Conservation (phyloP, 2,888 invertebrate species). For the Acrocyrtus sp. region DNA sequence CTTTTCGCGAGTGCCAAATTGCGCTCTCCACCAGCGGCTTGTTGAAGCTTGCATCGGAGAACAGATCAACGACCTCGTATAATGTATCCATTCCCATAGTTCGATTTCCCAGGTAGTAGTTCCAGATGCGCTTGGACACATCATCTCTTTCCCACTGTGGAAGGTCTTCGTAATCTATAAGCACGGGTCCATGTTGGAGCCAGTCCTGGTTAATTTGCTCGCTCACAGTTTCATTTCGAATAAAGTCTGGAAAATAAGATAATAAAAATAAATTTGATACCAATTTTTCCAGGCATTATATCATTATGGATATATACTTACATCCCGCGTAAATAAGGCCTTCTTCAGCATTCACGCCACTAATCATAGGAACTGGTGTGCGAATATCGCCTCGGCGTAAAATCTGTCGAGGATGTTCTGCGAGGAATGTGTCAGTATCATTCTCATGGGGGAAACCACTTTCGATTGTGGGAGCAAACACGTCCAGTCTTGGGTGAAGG, state of each 20-base stretch:
- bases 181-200: slow-evolving; percentile 38
- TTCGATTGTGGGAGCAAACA: slow-evolving; percentile 52
- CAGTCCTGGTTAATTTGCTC: slow-evolving; percentile 46
- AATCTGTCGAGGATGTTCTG: slow-evolving; percentile 50
- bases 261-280: slow-evolving; percentile 1
- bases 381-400: slow-evolving; percentile 38
- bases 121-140: slow-evolving; percentile 46
- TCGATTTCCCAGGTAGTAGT: slow-evolving; percentile 48
- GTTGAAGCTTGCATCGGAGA: slow-evolving; percentile 55
- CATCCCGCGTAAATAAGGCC: slow-evolving; percentile 58
- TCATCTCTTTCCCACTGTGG: slow-evolving; percentile 26
- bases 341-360: slow-evolving; percentile 50
- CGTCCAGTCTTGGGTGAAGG: slow-evolving; percentile 49
- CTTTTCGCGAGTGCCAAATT: slow-evolving; percentile 11
- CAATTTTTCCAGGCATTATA: background rate
- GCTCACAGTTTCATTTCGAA: slow-evolving; percentile 49
- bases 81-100: slow-evolving; percentile 45
- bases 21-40: slow-evolving; percentile 47
- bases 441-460: slow-evolving; percentile 39
- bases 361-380: slow-evolving; percentile 48
- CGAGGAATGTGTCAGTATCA: slow-evolving; percentile 49
- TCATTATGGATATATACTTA: slow-evolving; percentile 12
- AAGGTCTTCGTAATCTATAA: slow-evolving; percentile 54
- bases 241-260: too few species aligned
- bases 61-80: slow-evolving; percentile 47